Conservation (phyloP, 1,140 invertebrate species). For the Aphis gossypii region DNA sequence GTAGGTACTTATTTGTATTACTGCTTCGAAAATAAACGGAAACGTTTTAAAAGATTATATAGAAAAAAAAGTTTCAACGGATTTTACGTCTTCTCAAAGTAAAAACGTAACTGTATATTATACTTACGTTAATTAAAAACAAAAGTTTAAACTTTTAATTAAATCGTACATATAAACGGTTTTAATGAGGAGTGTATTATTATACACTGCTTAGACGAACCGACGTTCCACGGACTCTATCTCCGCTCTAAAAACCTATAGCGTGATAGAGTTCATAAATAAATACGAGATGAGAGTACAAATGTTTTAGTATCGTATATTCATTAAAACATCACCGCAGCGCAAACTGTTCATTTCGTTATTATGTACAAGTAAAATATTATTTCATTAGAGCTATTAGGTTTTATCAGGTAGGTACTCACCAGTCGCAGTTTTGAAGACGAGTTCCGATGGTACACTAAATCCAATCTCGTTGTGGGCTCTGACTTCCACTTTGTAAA, state of each 20-base stretch:
- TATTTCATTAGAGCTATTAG: background rate
- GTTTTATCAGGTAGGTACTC: slow-evolving; percentile 19
- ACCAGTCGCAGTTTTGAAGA: slow-evolving; percentile 73
- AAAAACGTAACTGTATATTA: background rate
- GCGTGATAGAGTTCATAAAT: background rate
- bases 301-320: background rate
- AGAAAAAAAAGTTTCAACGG: background rate
- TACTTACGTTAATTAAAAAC: slow-evolving; percentile 1
- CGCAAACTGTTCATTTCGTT: background rate
- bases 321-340: background rate
- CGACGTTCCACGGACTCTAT: background rate
- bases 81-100: background rate
- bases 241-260: background rate
- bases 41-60: background rate
- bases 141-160: background rate
- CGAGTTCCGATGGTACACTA: slow-evolving; percentile 76
- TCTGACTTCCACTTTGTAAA: slow-evolving; percentile 81
- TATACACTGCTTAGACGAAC: background rate
- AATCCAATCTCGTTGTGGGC: slow-evolving; percentile 86
- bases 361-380: background rate
- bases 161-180: background rate
- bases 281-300: background rate
- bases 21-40: background rate
- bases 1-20: background rate
- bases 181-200: background rate